Evolutionary conservation across 2,113 vertebrate species (phyloP).

Genomic region (Pterocles orientalis): DNA sequence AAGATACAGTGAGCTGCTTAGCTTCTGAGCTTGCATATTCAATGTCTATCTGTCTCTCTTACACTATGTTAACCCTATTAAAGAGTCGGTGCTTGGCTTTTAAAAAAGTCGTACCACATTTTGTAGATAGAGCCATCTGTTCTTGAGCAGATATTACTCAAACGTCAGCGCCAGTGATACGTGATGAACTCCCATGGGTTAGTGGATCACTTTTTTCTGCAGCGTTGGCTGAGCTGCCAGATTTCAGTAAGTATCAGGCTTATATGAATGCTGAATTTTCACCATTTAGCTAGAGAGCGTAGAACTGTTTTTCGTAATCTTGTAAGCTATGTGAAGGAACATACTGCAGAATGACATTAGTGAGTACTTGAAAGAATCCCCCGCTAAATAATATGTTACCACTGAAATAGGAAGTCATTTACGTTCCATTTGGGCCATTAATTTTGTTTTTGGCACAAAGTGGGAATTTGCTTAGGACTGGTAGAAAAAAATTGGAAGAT

Average conservation of each 20-base stretch:
- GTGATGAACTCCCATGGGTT: neutral
- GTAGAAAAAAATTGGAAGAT: neutral
- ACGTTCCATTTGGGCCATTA: neutral
- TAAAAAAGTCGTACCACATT: neutral
- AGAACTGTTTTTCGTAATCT: neutral
- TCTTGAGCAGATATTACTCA: neutral
- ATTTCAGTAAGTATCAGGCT: neutral
- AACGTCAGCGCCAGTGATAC: neutral
- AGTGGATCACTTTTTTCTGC: neutral
- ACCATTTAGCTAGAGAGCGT: neutral
- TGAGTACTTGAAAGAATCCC: neutral
- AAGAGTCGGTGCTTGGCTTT: neutral
- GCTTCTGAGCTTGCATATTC: neutral
- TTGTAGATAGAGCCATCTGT: neutral
- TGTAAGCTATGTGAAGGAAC: neutral
- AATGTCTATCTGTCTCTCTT: neutral
- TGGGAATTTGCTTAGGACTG: neutral
- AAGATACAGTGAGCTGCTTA: neutral
- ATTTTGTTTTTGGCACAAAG: slow-evolving; percentile 18
- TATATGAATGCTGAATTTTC: neutral
- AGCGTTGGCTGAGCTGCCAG: neutral
- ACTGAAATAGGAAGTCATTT: neutral
- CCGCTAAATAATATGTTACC: neutral
- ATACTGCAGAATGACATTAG: neutral
- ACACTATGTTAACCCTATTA: neutral